phyloP scores from a whole-genome alignment of 2,888 invertebrate genomes.

The Glyphotaelius pellucidus region DNA sequence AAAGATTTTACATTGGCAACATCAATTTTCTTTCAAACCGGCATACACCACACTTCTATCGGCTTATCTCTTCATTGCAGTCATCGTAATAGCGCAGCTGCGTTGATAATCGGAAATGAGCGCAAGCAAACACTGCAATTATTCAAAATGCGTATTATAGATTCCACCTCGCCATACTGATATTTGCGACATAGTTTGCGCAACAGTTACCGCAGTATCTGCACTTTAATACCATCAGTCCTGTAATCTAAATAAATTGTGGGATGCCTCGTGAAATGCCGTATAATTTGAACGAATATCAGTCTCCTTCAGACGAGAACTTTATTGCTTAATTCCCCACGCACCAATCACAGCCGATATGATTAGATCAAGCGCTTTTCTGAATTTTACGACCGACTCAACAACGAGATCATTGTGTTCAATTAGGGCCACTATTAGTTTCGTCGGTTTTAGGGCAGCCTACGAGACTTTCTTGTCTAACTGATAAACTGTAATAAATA shows the following conservation, averaged over 20 bases:
- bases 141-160: not conserved
- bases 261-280: constrained; percentile 1
- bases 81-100: not conserved
- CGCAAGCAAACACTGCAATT: not conserved
- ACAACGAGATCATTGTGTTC: constrained; percentile 47
- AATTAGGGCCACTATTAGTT: constrained; percentile 4
- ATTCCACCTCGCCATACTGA: not conserved
- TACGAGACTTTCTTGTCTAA: not conserved
- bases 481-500: not conserved
- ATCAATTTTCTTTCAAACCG: not conserved
- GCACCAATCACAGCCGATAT: constrained; percentile 38
- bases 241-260: not conserved
- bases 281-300: not conserved
- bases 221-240: not conserved
- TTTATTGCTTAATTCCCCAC: constrained; percentile 45
- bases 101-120: not conserved
- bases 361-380: constrained; percentile 42
- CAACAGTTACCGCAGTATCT: not conserved
- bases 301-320: not conserved
- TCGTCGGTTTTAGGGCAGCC: not conserved
- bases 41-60: not conserved
- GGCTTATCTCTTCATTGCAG: not conserved
- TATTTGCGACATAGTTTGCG: not conserved
- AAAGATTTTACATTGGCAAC: too few species aligned
- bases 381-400: constrained; percentile 47